phyloP scores from a whole-genome alignment of 2,797 vertebrate genomes.

The Arnoldichthys spilopterus region DNA sequence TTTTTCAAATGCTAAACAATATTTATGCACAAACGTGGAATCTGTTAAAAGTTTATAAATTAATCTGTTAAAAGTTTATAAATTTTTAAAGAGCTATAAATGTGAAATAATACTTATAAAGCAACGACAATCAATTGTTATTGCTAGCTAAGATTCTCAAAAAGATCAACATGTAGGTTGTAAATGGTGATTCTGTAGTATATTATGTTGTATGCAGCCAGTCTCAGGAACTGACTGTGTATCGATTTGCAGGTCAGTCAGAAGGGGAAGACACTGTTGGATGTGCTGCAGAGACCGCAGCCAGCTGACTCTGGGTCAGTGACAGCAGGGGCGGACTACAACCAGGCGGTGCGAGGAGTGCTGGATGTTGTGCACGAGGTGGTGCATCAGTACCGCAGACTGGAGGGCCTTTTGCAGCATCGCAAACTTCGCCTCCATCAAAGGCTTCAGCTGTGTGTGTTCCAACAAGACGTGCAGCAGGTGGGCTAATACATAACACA shows the following conservation, averaged over 20 bases:
- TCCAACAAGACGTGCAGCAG: conserved; percentile 98
- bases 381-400: conserved; percentile 84
- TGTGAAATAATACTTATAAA: too few relatives aligned
- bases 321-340: conserved; percentile 89
- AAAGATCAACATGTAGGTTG: neutral
- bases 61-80: too few relatives aligned
- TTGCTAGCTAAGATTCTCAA: neutral
- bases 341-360: conserved; percentile 89
- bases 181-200: too few relatives aligned
- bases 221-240: neutral
- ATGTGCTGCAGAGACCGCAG: conserved; percentile 89
- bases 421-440: conserved; percentile 96
- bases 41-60: too few relatives aligned
- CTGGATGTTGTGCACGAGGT: conserved; percentile 94
- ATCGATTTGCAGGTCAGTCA: conserved; percentile 87
- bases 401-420: conserved; percentile 95
- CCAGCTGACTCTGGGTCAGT: conserved; percentile 86
- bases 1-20: too few relatives aligned
- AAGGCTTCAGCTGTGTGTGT: conserved; percentile 95
- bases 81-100: too few relatives aligned
- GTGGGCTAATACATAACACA: conserved; percentile 66
- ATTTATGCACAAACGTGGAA: too few relatives aligned
- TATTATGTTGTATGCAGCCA: neutral
- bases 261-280: conserved; percentile 93
- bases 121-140: too few relatives aligned